Conservation (phyloP, 1,140 invertebrate species). For the Nebria ingens region DNA sequence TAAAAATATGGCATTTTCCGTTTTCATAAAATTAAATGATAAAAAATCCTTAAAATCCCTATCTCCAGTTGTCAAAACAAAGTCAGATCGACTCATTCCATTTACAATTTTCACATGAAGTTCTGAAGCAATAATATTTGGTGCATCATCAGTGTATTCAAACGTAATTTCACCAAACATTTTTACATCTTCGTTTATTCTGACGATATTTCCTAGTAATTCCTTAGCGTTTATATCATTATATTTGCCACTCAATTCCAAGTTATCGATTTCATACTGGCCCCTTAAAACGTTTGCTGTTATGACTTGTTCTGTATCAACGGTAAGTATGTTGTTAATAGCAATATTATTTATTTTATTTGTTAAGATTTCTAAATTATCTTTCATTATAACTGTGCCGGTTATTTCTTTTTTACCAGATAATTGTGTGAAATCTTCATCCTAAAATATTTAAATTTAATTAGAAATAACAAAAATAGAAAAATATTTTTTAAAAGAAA, state of each 20-base stretch:
- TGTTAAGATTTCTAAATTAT: conserved; percentile 27
- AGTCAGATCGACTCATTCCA: conserved; percentile 18
- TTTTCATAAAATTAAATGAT: conserved; percentile 17
- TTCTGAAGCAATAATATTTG: conserved; percentile 20
- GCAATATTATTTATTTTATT: conserved; percentile 32
- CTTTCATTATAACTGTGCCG: conserved; percentile 25
- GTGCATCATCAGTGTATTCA: conserved; percentile 20
- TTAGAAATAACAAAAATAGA: neutral
- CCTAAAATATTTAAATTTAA: conserved; percentile 17
- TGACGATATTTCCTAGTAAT: conserved; percentile 29
- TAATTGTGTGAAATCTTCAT: conserved; percentile 28
- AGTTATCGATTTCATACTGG: conserved; percentile 33
- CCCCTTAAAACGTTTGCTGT: conserved; percentile 29
- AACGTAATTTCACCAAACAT: conserved; percentile 26
- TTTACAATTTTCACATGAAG: conserved; percentile 20
- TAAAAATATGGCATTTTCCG: conserved; percentile 21
- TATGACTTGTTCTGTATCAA: conserved; percentile 33
- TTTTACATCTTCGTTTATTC: conserved; percentile 28
- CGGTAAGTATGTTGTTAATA: conserved; percentile 34
- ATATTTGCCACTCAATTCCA: conserved; percentile 27
- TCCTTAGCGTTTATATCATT: conserved; percentile 33
- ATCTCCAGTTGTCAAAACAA: conserved; percentile 17
- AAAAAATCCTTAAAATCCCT: conserved; percentile 14
- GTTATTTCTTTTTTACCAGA: conserved; percentile 32
- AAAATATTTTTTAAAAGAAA: no score